These are phyloP conservation scores for Drosophila paucipuncta DNA, from an alignment of 2,888 invertebrate species.

Conservation along the genomic window DNA sequence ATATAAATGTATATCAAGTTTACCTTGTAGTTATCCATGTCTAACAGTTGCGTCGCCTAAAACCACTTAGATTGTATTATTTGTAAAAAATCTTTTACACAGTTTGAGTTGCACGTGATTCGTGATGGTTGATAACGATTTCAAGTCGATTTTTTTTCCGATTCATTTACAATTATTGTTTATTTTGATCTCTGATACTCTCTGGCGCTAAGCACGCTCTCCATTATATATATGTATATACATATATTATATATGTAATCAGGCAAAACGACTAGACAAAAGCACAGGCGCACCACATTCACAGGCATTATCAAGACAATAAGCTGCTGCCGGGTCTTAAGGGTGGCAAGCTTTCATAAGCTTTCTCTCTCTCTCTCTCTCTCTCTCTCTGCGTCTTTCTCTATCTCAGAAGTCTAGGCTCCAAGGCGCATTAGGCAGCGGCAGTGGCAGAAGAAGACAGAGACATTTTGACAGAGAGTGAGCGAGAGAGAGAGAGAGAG, in stretches of 20 bases:
- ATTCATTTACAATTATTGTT: slow-evolving; percentile 3
- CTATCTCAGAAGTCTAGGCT: slow-evolving; percentile 18
- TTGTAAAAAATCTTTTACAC: slow-evolving; percentile 12
- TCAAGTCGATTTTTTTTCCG: slow-evolving; percentile 1
- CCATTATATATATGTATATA: slow-evolving; percentile 9
- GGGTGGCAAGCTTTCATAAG: slow-evolving; percentile 32
- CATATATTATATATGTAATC: slow-evolving; percentile 18
- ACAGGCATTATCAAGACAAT: slow-evolving; percentile 26
- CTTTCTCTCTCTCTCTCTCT: slow-evolving; percentile 16
- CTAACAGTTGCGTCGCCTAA: slow-evolving; percentile 64
- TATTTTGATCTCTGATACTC: slow-evolving; percentile 38
- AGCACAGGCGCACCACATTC: slow-evolving; percentile 40
- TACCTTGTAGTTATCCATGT: slow-evolving; percentile 70
- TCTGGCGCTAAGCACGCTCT: slow-evolving; percentile 55
- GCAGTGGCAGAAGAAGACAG: slow-evolving; percentile 13
- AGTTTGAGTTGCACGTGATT: slow-evolving; percentile 22
- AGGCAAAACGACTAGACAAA: slow-evolving; percentile 31
- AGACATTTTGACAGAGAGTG: slow-evolving; percentile 1
- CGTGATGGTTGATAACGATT: neutral
- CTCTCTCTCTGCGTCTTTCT: neutral
- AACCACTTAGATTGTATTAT: slow-evolving; percentile 58
- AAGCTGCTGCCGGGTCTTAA: slow-evolving; percentile 29
- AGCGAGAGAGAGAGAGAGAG: neutral
- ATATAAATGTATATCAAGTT: slow-evolving; percentile 25
- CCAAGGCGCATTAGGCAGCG: slow-evolving; percentile 38